Base-by-base conservation (phyloP, 2,797 vertebrate genomes). In the Heterohyrax brucei region DNA sequence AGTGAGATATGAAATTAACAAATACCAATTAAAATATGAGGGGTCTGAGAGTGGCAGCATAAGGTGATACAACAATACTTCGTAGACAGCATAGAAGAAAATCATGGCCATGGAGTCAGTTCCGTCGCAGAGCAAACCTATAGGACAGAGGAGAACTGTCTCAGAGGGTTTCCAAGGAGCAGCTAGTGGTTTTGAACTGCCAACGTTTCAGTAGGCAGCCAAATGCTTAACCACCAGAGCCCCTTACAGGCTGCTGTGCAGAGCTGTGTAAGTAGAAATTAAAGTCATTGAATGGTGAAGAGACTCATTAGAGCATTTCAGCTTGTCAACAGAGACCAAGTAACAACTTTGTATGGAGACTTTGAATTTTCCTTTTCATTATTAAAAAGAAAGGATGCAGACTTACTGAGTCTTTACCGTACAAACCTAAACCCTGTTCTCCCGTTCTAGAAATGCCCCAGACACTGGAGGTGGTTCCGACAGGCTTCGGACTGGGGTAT, bases 11-110 rank as follows among this genome's bases (percentile, higher is more conserved):
- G 24, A 61, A 84, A 83, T 88, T 66, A 78, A 93, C 66, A 50
- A 94, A 73, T 56, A 73, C 14, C 13, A 85, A 46, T 79, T 79
- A 94, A 87, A 89, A 85, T 81, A 82, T 24, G 18, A 92, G 76
- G 24, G 5, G 14, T 50, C 4, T 85, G 79, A 72, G 13, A 21
- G 30, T 76, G 62, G 85, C 53, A 62, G 21, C 81, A 64, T 79
- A n/a, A 87, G 22, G 56, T 50, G 75, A 61, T 28, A 13, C 68
- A 50, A 56, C 28, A 50, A 10, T 91, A 76, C 48, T 75, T 75
- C 88, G 26, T 83, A 93, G 44, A 21, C 48, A 85, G 9, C 72
- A 46, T 76, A 86, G 82, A 83, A 53, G 9, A 53, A 13, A 53
- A 9, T 13, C 50, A 13, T 53, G 1, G 50, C 50, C 50, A 53